Conservation (phyloP, 2,888 invertebrate genomes). For the Tupiocoris notatus region DNA sequence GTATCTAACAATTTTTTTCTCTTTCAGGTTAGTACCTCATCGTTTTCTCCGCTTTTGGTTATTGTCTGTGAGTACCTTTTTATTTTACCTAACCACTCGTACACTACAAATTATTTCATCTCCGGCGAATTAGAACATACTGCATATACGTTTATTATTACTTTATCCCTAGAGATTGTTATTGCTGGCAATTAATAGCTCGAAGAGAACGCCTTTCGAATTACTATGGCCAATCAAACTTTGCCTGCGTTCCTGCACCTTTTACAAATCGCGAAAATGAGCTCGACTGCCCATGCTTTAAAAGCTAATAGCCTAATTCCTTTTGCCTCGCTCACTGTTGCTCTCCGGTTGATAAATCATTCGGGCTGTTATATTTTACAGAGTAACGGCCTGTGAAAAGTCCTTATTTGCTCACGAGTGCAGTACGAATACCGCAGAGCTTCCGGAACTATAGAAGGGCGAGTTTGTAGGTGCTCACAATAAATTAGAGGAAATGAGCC, state of each 20-base stretch:
- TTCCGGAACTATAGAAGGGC: neutral
- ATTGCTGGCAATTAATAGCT: neutral
- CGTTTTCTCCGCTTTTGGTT: no score
- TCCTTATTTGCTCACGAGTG: constrained; percentile 26
- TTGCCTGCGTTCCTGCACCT: neutral
- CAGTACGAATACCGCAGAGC: neutral
- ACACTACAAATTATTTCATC: no score
- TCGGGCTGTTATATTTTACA: constrained; percentile 5
- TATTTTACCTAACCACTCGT: no score
- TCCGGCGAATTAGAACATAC: no score
- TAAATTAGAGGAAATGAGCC: constrained; percentile 40
- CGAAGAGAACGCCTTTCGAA: no score
- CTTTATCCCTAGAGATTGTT: no score
- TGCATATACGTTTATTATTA: no score
- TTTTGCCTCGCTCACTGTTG: neutral
- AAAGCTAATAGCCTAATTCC: constrained; percentile 11
- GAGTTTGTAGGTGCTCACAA: constrained; percentile 31
- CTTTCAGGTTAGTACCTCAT: no score
- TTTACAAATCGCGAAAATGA: neutral
- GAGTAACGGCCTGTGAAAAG: constrained; percentile 39
- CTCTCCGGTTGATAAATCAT: constrained; percentile 1
- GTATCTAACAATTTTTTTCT: no score
- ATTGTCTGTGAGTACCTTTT: no score
- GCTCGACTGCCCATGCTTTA: neutral
- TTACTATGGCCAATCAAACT: neutral